Conservation (phyloP, 2,113 vertebrate species). For the Paracanthobrama guichenoti region DNA sequence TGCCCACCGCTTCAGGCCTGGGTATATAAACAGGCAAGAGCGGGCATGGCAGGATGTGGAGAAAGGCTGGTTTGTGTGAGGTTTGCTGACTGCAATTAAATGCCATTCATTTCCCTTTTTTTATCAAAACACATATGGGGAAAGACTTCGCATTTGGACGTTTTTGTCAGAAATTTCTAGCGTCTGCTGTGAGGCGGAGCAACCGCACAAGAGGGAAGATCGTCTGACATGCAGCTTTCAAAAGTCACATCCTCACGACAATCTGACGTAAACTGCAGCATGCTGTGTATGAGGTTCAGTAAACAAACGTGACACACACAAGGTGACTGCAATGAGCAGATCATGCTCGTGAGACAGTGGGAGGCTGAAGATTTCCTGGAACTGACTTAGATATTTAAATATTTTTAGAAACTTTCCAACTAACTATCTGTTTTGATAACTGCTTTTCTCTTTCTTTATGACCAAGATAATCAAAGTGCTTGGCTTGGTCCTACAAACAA, state of each 20-base stretch:
- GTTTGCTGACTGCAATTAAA: conserved; percentile 42
- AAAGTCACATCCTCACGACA: not conserved
- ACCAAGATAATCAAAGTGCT: not conserved
- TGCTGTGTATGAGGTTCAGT: not conserved
- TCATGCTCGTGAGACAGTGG: not conserved
- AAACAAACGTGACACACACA: not conserved
- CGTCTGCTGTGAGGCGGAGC: not conserved
- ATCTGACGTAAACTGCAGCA: conserved; percentile 11
- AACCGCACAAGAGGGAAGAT: not conserved
- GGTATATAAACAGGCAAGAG: conserved; percentile 38
- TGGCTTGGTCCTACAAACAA: not conserved
- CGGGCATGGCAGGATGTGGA: conserved; percentile 33
- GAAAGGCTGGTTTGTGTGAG: conserved; percentile 26
- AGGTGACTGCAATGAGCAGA: not conserved
- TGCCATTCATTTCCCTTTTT: conserved; percentile 23
- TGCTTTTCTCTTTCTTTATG: not conserved
- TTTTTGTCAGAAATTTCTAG: not conserved
- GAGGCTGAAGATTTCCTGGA: conserved; percentile 11
- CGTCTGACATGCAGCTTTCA: conserved; percentile 6
- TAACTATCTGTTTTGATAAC: conserved; percentile 30
- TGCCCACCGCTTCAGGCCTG: conserved; percentile 9
- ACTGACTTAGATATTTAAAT: not conserved
- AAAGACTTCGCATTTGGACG: conserved; percentile 3
- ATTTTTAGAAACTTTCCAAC: conserved; percentile 29
- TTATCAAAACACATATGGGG: not conserved